Evolutionary conservation across 2,888 invertebrate genomes (phyloP).

Genomic region (Ormia ochracea): DNA sequence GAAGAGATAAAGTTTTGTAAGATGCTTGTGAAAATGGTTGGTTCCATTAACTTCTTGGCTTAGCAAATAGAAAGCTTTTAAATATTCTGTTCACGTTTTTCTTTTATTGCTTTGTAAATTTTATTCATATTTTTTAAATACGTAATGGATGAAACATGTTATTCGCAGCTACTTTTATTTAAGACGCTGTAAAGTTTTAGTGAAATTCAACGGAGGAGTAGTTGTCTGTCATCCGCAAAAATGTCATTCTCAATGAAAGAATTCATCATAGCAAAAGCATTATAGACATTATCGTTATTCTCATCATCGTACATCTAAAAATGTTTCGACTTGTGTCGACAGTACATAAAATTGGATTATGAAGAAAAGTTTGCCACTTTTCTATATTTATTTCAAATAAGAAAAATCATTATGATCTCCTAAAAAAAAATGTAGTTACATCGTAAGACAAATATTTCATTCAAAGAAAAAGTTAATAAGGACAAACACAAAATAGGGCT

Average conservation of each 20-base stretch:
- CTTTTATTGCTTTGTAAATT: background rate
- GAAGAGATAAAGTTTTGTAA: no score
- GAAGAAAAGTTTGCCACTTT: background rate
- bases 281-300: background rate
- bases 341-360: background rate
- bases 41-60: background rate
- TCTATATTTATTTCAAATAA: background rate
- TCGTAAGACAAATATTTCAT: background rate
- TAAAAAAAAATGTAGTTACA: background rate
- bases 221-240: background rate
- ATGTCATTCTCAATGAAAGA: background rate
- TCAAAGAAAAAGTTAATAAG: background rate
- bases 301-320: background rate
- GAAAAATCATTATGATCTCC: background rate
- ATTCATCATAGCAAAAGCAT: constrained; percentile 9
- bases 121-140: background rate
- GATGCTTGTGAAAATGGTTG: background rate
- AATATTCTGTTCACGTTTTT: background rate
- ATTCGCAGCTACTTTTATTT: constrained; percentile 7
- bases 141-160: background rate
- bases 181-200: constrained; percentile 3
- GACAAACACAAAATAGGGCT: background rate
- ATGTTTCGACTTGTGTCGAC: background rate
- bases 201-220: background rate
- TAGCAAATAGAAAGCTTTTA: background rate